These are phyloP conservation scores for Rhabdomys dilectus DNA, from an alignment of 2,113 vertebrate species.

Conservation along the genomic window DNA sequence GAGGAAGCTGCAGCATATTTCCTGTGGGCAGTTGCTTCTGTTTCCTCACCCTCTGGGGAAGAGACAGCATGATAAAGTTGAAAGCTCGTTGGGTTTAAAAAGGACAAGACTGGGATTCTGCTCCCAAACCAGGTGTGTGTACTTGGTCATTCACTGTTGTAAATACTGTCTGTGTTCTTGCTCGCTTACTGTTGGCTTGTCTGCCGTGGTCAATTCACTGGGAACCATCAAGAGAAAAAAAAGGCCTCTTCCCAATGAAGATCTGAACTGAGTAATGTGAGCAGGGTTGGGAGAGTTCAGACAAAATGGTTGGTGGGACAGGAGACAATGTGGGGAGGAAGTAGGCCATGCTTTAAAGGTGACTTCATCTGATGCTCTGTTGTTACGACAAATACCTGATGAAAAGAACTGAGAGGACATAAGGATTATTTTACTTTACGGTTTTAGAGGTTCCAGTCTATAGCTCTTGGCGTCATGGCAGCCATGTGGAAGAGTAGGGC, in stretches of 20 bases:
- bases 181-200: background rate
- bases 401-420: background rate
- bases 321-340: background rate
- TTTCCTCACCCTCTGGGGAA: slow-evolving; percentile 35
- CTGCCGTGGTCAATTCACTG: background rate
- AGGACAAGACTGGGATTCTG: background rate
- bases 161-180: no score
- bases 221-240: background rate
- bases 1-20: slow-evolving; percentile 71
- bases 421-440: background rate
- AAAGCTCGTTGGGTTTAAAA: background rate
- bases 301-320: background rate
- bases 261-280: background rate
- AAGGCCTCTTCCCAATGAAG: background rate
- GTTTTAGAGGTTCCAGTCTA: background rate
- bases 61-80: slow-evolving; percentile 11
- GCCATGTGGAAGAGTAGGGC: background rate
- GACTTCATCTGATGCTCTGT: background rate
- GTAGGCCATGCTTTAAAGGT: background rate
- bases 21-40: slow-evolving; percentile 70
- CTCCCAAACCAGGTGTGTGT: background rate
- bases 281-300: background rate
- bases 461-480: background rate
- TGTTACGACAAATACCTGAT: background rate
- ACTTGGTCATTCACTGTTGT: background rate